phyloP scores from a whole-genome alignment of 2,888 invertebrate genomes.

The Napeogenes sylphis region DNA sequence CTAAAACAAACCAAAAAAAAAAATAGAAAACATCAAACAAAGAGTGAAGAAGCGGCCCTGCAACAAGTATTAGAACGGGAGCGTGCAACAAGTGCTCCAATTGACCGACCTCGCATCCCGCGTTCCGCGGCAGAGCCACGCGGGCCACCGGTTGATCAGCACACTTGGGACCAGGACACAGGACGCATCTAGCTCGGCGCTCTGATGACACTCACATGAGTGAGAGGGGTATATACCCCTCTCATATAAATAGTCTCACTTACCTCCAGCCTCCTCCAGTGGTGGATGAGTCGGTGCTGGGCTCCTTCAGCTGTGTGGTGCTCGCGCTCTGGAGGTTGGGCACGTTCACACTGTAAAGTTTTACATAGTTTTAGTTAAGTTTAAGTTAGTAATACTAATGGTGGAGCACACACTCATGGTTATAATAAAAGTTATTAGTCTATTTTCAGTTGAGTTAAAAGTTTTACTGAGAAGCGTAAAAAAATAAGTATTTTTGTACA shows the following conservation, averaged over 20 bases:
- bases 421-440: too few species aligned
- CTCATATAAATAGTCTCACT: constrained; percentile 35
- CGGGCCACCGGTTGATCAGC: constrained; percentile 15
- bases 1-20: constrained; percentile 11
- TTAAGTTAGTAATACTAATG: too few species aligned
- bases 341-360: constrained; percentile 54
- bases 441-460: too few species aligned
- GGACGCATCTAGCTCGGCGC: not conserved
- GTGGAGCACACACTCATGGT: too few species aligned
- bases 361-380: too few species aligned
- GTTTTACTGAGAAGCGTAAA: too few species aligned
- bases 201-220: not conserved
- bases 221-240: not conserved
- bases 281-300: constrained; percentile 56
- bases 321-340: constrained; percentile 66
- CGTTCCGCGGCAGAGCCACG: constrained; percentile 12
- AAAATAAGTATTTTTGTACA: too few species aligned
- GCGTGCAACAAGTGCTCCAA: constrained; percentile 27
- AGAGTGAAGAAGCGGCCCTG: constrained; percentile 19
- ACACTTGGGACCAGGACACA: not conserved
- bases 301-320: constrained; percentile 64
- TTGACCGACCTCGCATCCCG: constrained; percentile 21
- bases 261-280: constrained; percentile 65
- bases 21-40: constrained; percentile 13
- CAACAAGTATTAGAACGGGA: constrained; percentile 23